These are phyloP conservation scores for Stictocephala bisonia DNA, from an alignment of 2,888 invertebrate genomes.

Conservation along the genomic window DNA sequence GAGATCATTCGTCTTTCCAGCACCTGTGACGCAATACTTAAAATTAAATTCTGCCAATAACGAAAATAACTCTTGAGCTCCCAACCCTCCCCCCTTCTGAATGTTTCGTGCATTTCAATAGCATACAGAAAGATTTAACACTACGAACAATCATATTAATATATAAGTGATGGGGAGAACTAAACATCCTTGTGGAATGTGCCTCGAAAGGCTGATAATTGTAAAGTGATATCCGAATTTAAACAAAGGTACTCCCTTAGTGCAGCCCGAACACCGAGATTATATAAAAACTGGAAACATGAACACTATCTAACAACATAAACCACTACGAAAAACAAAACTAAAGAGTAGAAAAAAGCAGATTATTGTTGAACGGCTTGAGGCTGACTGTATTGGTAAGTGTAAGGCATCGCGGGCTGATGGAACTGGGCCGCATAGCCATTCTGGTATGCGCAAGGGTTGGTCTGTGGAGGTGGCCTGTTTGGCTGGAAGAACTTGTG, in stretches of 20 bases:
- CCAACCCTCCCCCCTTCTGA: conserved; percentile 76
- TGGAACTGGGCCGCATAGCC: conserved; percentile 74
- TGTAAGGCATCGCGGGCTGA: conserved; percentile 48
- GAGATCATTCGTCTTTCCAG: conserved; percentile 24
- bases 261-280: conserved; percentile 58
- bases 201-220: conserved; percentile 19
- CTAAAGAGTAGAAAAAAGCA: conserved; percentile 39
- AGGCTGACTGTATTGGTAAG: conserved; percentile 58
- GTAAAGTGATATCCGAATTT: conserved; percentile 52
- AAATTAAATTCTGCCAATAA: conserved; percentile 43
- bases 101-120: conserved; percentile 91
- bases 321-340: conserved; percentile 37
- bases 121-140: conserved; percentile 73
- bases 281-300: conserved; percentile 46
- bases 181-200: conserved; percentile 38
- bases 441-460: conserved; percentile 71
- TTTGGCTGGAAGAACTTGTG: conserved; percentile 81
- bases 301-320: conserved; percentile 10
- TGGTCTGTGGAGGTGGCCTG: conserved; percentile 68
- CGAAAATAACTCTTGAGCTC: conserved; percentile 55
- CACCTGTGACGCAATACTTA: conserved; percentile 20
- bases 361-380: conserved; percentile 75
- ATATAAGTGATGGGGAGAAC: conserved; percentile 24
- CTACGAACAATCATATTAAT: conserved; percentile 45
- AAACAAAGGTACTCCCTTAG: conserved; percentile 42